Percentiles rank a stretch among this genome's conserved stretches.
These are phyloP conservation scores for Protosalanx chinensis DNA, from an alignment of 2,797 vertebrate genomes.

Conservation along the genomic window DNA sequence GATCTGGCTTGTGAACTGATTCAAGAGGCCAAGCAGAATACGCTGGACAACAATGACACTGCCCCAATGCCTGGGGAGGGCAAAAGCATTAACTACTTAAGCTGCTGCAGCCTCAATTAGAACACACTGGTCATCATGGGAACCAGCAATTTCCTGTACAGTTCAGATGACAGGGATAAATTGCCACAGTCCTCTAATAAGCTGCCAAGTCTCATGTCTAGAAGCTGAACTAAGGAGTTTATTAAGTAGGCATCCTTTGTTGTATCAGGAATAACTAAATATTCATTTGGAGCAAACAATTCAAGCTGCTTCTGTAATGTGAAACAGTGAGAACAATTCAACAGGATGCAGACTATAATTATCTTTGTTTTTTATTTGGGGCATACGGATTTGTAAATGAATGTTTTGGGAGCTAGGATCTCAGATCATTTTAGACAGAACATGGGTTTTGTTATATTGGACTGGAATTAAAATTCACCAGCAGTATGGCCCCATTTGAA, in stretches of 20 bases:
- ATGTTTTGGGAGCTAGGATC: neutral
- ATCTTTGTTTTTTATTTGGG: constrained; percentile 29
- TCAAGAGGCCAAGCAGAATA: constrained; percentile 94
- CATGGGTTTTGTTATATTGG: constrained; percentile 39
- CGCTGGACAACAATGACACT: constrained; percentile 93
- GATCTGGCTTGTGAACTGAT: constrained; percentile 95
- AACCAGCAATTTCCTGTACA: constrained; percentile 54
- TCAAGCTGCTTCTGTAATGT: constrained; percentile 55
- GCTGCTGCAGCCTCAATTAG: constrained; percentile 96
- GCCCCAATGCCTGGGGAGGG: constrained; percentile 94
- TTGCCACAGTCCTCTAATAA: constrained; percentile 63
- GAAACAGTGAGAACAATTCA: constrained; percentile 42
- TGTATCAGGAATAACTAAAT: constrained; percentile 48
- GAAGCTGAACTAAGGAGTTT: constrained; percentile 50
- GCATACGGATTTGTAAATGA: neutral
- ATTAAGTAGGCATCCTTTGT: constrained; percentile 51
- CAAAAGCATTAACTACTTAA: constrained; percentile 97
- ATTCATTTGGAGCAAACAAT: constrained; percentile 24
- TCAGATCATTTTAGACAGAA: constrained; percentile 43
- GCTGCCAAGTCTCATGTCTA: constrained; percentile 58
- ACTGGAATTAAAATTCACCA: constrained; percentile 61
- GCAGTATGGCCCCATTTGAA: constrained; percentile 58
- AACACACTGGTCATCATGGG: constrained; percentile 31
- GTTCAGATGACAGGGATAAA: constrained; percentile 54
- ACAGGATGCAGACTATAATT: constrained; percentile 41